A percentile compares a stretch with the other conserved stretches of the same genome.
phyloP scores from a whole-genome alignment of 2,888 invertebrate species.

The Noctua fimbriata region DNA sequence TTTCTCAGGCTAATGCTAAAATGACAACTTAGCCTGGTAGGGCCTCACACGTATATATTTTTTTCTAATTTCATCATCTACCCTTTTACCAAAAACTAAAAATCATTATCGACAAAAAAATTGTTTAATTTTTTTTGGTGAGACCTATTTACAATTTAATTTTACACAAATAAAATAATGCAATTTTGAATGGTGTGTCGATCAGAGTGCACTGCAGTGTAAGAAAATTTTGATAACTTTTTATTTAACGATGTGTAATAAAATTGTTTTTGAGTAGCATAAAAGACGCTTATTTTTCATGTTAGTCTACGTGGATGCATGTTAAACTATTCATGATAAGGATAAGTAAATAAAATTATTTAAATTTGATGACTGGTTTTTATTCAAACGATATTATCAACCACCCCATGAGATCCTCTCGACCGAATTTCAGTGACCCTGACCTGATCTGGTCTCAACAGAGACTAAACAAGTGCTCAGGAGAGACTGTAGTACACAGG shows the following conservation, averaged over 20 bases:
- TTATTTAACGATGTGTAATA: conserved; percentile 45
- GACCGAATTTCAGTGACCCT: too few species aligned
- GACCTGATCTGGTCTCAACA: not conserved
- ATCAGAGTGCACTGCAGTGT: conserved; percentile 47
- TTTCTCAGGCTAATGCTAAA: conserved; percentile 10
- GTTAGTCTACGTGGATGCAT: conserved; percentile 86
- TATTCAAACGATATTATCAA: conserved; percentile 18
- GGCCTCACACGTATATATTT: not conserved
- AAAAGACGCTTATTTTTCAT: conserved; percentile 84
- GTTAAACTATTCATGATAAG: conserved; percentile 85
- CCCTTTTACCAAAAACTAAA: not conserved
- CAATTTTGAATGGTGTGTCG: conserved; percentile 31
- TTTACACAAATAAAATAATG: conserved; percentile 12
- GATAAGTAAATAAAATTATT: conserved; percentile 87
- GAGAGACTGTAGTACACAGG: not conserved
- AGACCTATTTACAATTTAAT: conserved; percentile 14
- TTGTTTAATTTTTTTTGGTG: not conserved
- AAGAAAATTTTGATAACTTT: conserved; percentile 53
- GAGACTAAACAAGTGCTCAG: not conserved
- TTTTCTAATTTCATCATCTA: not conserved
- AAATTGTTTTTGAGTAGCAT: conserved; percentile 77
- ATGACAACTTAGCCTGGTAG: too few species aligned
- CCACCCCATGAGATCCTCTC: not conserved
- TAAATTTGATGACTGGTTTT: conserved; percentile 72
- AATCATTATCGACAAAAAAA: not conserved